These are phyloP conservation scores for Pomatorhinus ruficollis DNA, from an alignment of 2,113 vertebrate species.

Conservation along the genomic window DNA sequence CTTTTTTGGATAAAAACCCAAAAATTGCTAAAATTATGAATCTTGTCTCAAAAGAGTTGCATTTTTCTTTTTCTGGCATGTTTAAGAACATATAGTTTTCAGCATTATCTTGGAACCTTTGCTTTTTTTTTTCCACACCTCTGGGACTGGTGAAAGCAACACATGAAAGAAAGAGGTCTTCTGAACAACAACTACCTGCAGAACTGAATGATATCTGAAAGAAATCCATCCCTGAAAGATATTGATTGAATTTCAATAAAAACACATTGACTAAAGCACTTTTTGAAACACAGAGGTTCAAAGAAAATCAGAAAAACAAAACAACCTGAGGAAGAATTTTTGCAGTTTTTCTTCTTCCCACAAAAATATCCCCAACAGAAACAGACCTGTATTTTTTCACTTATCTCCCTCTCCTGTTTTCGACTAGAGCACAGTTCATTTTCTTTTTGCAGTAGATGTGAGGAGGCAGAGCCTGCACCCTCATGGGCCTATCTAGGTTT, in stretches of 20 bases:
- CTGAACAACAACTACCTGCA: not conserved
- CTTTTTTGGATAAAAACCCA: not conserved
- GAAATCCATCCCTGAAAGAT: not conserved
- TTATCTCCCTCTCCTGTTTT: not conserved
- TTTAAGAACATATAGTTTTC: not conserved
- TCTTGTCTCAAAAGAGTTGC: not conserved
- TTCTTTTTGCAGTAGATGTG: too few species aligned
- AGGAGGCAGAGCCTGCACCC: not conserved
- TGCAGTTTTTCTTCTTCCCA: not conserved
- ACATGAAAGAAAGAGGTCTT: not conserved
- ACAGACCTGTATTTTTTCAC: not conserved
- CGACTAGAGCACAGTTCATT: accelerated
- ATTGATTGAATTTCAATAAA: not conserved
- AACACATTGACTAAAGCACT: not conserved
- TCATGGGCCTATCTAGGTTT: not conserved
- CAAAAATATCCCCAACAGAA: not conserved
- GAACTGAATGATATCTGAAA: not conserved
- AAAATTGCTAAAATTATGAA: not conserved
- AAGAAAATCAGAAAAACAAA: not conserved
- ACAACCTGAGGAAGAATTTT: not conserved
- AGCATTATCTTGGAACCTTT: not conserved
- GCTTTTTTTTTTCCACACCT: not conserved
- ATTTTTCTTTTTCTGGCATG: accelerated
- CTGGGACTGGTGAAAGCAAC: not conserved
- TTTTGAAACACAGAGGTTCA: not conserved